Percentiles rank a stretch among this genome's conserved stretches.
Conservation (phyloP, 2,888 invertebrate genomes). For the Leptinotarsa peninsularis region DNA sequence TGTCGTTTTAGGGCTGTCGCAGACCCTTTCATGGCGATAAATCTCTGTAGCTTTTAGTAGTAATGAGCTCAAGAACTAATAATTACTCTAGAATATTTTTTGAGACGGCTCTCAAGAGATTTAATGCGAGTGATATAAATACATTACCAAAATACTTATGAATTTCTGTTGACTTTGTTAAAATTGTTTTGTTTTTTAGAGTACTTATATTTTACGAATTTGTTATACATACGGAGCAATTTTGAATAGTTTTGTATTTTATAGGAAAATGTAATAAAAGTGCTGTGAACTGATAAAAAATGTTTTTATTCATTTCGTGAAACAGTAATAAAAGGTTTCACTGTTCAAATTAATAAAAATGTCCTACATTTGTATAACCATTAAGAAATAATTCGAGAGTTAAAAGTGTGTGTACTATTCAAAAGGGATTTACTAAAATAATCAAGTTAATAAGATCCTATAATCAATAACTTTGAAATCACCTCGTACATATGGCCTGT, state of each 20-base stretch:
- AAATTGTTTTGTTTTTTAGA: constrained; percentile 7
- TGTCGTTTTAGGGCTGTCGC: constrained; percentile 48
- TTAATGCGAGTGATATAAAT: constrained; percentile 35
- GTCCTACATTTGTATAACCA: too few species aligned
- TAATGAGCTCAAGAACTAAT: too few species aligned
- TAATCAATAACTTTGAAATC: too few species aligned
- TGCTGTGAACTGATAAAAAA: constrained; percentile 12
- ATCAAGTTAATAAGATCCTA: too few species aligned
- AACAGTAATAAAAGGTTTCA: too few species aligned
- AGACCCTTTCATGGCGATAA: constrained; percentile 46
- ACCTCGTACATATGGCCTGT: neutral
- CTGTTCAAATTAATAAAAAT: too few species aligned
- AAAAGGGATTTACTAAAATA: too few species aligned
- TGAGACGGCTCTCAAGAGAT: constrained; percentile 11
- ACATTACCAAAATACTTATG: constrained; percentile 18
- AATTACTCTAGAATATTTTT: neutral
- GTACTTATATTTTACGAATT: constrained; percentile 18
- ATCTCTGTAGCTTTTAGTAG: constrained; percentile 30
- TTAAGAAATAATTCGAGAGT: too few species aligned
- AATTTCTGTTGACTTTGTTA: constrained; percentile 17
- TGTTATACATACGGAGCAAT: constrained; percentile 4
- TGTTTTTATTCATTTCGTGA: neutral
- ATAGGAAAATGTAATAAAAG: constrained; percentile 28
- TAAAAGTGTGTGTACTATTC: too few species aligned
- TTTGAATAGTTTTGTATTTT: constrained; percentile 2